Evolutionary conservation across 2,797 vertebrate genomes (phyloP).

Genomic region (Siniperca obscura): DNA sequence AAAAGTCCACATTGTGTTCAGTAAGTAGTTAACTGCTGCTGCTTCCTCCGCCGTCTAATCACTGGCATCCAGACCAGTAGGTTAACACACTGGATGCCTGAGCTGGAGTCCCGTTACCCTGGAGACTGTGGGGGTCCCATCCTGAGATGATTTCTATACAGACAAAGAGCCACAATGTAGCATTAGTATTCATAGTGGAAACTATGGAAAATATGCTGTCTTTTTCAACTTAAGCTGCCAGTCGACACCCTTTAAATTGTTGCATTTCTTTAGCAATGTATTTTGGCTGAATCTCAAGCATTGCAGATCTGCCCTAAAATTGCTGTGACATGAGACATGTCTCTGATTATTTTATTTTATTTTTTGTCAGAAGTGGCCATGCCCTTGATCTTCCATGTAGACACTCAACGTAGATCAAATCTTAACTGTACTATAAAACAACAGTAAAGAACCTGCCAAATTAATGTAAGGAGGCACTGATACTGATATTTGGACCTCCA

Average conservation of each 20-base stretch:
- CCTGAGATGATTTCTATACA: slow-evolving; percentile 51
- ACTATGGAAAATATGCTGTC: slow-evolving; percentile 24
- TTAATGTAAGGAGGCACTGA: background rate
- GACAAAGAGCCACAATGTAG: slow-evolving; percentile 55
- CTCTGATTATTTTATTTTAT: background rate
- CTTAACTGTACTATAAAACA: background rate
- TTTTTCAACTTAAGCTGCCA: background rate
- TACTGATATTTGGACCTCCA: too few species aligned
- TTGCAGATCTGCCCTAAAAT: background rate
- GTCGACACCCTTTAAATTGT: background rate
- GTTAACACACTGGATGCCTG: slow-evolving; percentile 74
- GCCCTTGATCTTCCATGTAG: background rate
- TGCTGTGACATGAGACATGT: background rate
- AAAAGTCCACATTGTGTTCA: background rate
- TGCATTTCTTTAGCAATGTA: background rate
- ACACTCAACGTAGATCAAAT: background rate
- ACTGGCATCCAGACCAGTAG: slow-evolving; percentile 48
- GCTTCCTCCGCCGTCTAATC: slow-evolving; percentile 46
- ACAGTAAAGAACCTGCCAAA: background rate
- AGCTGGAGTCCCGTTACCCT: slow-evolving; percentile 69
- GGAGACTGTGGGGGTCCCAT: slow-evolving; percentile 72
- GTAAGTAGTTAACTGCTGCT: background rate
- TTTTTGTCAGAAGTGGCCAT: background rate
- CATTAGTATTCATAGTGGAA: slow-evolving; percentile 67
- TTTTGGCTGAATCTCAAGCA: background rate